Evolutionary conservation across 2,797 vertebrate species (phyloP), one percentile per base, ranked within the genome.

Genomic region (Mormyrops attenuatus): DNA sequence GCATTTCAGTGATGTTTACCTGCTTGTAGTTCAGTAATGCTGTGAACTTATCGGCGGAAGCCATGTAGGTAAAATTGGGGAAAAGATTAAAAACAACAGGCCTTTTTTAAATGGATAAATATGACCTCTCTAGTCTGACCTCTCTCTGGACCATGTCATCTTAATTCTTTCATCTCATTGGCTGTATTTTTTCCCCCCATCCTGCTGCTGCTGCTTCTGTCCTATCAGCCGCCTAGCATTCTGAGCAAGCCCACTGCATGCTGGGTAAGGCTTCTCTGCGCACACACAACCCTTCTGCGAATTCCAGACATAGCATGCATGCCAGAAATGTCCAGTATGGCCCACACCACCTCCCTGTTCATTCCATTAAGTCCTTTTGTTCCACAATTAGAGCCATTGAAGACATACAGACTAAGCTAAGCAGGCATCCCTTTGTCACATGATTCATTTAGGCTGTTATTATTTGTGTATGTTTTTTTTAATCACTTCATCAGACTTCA

Each of bases 91-190:
- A 87, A n/a, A 55, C 38, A 77, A 41, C 26, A 34, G 26, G 30
- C 49, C 52, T 55, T 87, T 38, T 88, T 44, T 57, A 17, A 85
- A 85, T 47, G 53, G 66, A 77, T 77, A 52, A 52, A 44, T 41
- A 38, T 89, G 85, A 47, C 26, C 84, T 5, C 26, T 30, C n/a
- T 84, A 84, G 88, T 86, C 57, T 87, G 88, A 85, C 66, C 52
- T 92, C 87, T 93, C 88, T 69, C 63, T 93, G 91, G 91, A 92
- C 92, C 92, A 92, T 90, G 90, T 90, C 89, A 66, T 92, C 90
- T 55, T 57, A 17, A 89, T 89, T 87, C 73, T 88, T 85, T 6
- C 8, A 88, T 8, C 84, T 73, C 86, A 47, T 90, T 44, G 7
- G 91, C 50, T 92, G 89, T 87, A 6, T 86, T 69, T 88, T 49